phyloP scores from a whole-genome alignment of 1,140 invertebrate species.

The Cherax quadricarinatus region DNA sequence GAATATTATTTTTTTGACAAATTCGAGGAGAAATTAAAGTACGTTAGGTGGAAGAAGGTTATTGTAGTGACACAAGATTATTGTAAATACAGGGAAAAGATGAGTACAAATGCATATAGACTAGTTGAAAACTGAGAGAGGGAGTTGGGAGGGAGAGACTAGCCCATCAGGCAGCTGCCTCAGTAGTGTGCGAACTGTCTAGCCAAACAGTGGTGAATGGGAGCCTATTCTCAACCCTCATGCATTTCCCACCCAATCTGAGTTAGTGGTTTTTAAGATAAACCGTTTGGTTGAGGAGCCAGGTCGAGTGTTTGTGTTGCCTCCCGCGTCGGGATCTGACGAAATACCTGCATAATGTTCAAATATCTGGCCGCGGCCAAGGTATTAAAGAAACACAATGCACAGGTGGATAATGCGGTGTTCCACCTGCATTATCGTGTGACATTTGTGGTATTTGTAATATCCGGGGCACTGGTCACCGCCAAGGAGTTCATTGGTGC shows the following conservation, averaged over 20 bases:
- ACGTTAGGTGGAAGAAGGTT: too few species aligned
- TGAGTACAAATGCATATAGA: neutral
- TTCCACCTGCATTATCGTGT: constrained; percentile 80
- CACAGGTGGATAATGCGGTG: constrained; percentile 78
- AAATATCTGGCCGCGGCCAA: constrained; percentile 73
- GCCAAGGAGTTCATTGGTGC: constrained; percentile 80
- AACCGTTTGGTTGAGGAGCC: neutral
- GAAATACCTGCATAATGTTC: constrained; percentile 64
- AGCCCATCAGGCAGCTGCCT: too few species aligned
- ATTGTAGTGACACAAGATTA: neutral
- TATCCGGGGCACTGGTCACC: constrained; percentile 79
- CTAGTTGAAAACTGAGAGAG: neutral
- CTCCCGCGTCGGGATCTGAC: neutral
- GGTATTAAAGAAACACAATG: constrained; percentile 68
- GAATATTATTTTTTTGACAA: neutral
- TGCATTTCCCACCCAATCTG: too few species aligned
- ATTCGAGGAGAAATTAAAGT: neutral
- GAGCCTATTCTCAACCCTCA: neutral
- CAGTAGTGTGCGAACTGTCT: neutral
- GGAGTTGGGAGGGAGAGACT: too few species aligned
- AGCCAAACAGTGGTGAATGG: neutral
- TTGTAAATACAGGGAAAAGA: neutral
- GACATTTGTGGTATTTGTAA: constrained; percentile 79
- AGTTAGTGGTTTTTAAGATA: neutral
- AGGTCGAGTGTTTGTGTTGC: neutral